Evolutionary conservation across 2,888 invertebrate genomes (phyloP), one percentile per base, ranked within the genome.

Genomic region (Actias luna): DNA sequence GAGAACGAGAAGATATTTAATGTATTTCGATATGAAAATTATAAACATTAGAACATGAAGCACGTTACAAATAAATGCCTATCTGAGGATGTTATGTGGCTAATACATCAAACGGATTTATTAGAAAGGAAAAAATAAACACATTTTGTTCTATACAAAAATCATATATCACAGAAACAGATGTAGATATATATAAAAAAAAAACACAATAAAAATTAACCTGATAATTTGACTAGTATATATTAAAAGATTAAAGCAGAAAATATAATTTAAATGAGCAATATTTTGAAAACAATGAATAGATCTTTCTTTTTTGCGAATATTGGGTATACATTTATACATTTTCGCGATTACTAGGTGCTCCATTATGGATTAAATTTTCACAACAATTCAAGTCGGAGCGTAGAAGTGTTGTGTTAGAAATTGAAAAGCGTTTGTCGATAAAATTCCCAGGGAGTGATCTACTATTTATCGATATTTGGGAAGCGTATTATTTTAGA

Each of bases 221-320:
- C 82, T 81, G 84, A 82, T 82, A 80, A 73, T 79, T 87, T 90
- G 89, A 90, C 89, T 89, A 90, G 89, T 86, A 83, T n/a, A n/a
- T 77, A 83, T 68, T 77, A 80, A 73, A 75, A 74, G 77, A 75
- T 78, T 74, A 73, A 70, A 75, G 74, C 74, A 77, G 70, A 74
- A 72, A 81, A 70, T 65, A 66, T 63, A 61, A 65, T 66, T 58
- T 76, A 78, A 78, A 75, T 80, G 82, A 84, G 80, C 79, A 80
- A 79, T 70, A 42, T 42, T 42, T 42, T 18, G n/a, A n/a, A 42
- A 42, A 42, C 4, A 5, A n/a, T 18, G 7, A 42, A 1, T 18
- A 42, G n/a, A 5, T n/a, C 8, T 42, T 42, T 42, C 18, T 42
- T 1, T 42, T n/a, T n/a, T n/a, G n/a, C 42, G 42, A 18, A 42